These are phyloP conservation scores for Ginglymostoma cirratum DNA, from an alignment of 2,113 vertebrate species.

Conservation along the genomic window DNA sequence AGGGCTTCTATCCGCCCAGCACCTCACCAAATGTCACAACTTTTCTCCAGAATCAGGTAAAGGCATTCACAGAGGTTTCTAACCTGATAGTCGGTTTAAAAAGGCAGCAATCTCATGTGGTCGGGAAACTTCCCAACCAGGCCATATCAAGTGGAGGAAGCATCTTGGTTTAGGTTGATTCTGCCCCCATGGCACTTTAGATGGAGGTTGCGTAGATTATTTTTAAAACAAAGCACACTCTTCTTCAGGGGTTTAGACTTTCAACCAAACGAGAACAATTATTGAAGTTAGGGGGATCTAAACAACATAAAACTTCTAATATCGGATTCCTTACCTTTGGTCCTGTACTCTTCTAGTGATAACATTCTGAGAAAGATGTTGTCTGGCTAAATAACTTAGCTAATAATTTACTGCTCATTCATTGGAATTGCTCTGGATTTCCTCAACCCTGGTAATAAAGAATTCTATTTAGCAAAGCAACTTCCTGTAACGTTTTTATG, in stretches of 20 bases:
- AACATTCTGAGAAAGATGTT: not conserved
- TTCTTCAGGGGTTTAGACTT: not conserved
- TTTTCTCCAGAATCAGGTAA: not conserved
- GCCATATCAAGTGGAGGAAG: not conserved
- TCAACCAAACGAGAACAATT: not conserved
- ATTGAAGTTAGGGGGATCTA: not conserved
- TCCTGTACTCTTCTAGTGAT: not conserved
- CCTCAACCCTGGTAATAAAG: not conserved
- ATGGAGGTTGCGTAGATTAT: not conserved
- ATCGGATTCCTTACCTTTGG: not conserved
- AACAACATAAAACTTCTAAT: not conserved
- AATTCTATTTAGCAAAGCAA: not conserved
- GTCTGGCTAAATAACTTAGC: not conserved
- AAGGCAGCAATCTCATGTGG: not conserved
- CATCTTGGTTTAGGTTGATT: not conserved
- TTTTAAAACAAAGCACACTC: not conserved
- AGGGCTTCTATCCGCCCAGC: not conserved
- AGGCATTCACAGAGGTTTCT: not conserved
- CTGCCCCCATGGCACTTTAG: not conserved
- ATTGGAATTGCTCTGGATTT: not conserved
- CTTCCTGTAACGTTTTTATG: constrained; percentile 15
- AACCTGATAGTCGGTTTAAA: not conserved
- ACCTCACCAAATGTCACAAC: not conserved
- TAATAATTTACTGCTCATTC: not conserved
- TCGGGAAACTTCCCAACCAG: not conserved